Evolutionary conservation across 2,113 vertebrate species (phyloP), one percentile per base, ranked within the genome.

Genomic region (Dasypus novemcinctus): DNA sequence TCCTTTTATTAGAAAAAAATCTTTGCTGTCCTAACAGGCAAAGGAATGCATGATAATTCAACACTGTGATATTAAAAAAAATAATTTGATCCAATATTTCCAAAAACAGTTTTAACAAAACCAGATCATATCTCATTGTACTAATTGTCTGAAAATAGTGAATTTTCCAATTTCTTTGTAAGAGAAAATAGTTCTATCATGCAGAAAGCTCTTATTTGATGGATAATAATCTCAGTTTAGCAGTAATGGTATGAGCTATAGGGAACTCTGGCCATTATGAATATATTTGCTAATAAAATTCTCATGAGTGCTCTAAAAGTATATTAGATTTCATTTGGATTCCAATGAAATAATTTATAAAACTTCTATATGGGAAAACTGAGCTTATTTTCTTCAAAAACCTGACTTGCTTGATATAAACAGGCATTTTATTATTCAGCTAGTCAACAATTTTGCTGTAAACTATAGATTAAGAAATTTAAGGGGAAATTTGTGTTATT

Each of bases 1-100:
- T 71, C 18, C 38, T 57, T 80, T 82, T 25, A 72, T 75, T 64
- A 76, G 63, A 83, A 96, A 90, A 20, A 69, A 93, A 75, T 63
- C 78, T 66, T 25, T 87, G 43, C 31, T 91, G 31, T 63, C 31
- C 66, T 69, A 86, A 90, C 41, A 91, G 17, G 61, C 54, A 93
- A 86, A 91, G 29, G n/a, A 81, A 86, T 59, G 74, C 17, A 76
- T 7, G 52, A 76, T 7, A 59, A 20, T 36, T 13, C 8, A 75
- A 80, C 25, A 72, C n/a, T 43, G 5, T 52, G 59, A 7, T 92
- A 72, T 71, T 63, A 43, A 83, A 96, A 83, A 96, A 95, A 86
- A 87, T 78, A 79, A 93, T 66, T 85, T 49, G 6, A 71, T 82
- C 23, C 31, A 93, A 15, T 78, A 59, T 91, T 89, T 41, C 31